phyloP scores from a whole-genome alignment of 1,140 invertebrate species.

The Drosophila rhopaloa region DNA sequence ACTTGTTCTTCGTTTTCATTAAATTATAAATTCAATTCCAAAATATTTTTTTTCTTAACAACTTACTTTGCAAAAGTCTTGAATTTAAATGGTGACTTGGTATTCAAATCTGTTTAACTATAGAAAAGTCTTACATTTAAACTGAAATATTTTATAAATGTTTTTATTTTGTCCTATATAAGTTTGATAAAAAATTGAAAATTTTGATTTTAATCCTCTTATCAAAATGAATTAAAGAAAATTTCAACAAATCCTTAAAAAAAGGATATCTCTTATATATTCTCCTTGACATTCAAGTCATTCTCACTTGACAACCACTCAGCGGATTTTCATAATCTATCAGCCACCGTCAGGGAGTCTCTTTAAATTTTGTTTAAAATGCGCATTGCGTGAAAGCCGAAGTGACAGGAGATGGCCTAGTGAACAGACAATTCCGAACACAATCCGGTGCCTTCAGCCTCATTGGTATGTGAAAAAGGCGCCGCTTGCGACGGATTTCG shows the following conservation, averaged over 20 bases:
- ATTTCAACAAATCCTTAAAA: background rate
- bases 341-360: background rate
- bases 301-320: slow-evolving; percentile 31
- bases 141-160: background rate
- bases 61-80: no score
- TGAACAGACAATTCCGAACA: slow-evolving; percentile 11
- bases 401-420: slow-evolving; percentile 32
- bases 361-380: slow-evolving; percentile 65
- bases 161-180: no score
- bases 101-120: no score
- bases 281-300: background rate
- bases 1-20: no score
- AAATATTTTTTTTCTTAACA: background rate
- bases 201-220: no score
- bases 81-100: no score
- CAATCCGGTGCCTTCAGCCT: slow-evolving; percentile 29
- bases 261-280: slow-evolving; percentile 23
- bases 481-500: slow-evolving; percentile 39
- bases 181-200: no score
- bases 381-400: slow-evolving; percentile 51
- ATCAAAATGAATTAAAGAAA: background rate
- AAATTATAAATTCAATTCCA: no score
- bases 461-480: slow-evolving; percentile 64
- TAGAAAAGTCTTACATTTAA: no score
- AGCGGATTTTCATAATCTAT: slow-evolving; percentile 39